phyloP scores from a whole-genome alignment of 2,888 invertebrate genomes.

The Drosophila cracens region DNA sequence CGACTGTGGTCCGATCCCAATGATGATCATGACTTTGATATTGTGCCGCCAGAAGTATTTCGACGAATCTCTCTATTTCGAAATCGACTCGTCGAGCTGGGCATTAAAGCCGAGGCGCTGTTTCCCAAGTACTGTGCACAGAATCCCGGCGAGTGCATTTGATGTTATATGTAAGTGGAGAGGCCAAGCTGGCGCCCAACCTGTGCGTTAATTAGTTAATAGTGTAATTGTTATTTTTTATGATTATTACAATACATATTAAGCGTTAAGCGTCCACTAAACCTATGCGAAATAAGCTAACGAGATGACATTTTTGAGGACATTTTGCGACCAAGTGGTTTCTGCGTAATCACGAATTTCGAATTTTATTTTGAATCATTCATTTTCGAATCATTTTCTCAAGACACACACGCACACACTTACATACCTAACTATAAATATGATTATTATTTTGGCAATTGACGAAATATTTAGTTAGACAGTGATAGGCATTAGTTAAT shows the following conservation, averaged over 20 bases:
- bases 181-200: slow-evolving; percentile 6
- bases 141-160: slow-evolving; percentile 85
- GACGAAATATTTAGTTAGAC: slow-evolving; percentile 26
- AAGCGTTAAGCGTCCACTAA: slow-evolving; percentile 33
- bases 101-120: slow-evolving; percentile 84
- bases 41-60: slow-evolving; percentile 84
- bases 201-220: slow-evolving; percentile 76
- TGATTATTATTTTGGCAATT: slow-evolving; percentile 18
- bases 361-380: slow-evolving; percentile 3
- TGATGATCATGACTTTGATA: slow-evolving; percentile 84
- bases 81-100: slow-evolving; percentile 84
- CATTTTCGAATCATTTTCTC: slow-evolving; percentile 17
- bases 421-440: slow-evolving; percentile 25
- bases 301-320: slow-evolving; percentile 27
- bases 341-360: slow-evolving; percentile 45
- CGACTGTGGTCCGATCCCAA: slow-evolving; percentile 86
- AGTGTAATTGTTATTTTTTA: slow-evolving; percentile 77
- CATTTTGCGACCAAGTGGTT: slow-evolving; percentile 67
- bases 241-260: slow-evolving; percentile 31
- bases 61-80: slow-evolving; percentile 85
- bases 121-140: slow-evolving; percentile 85
- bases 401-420: slow-evolving; percentile 25
- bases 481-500: slow-evolving; percentile 53
- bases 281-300: slow-evolving; percentile 16
- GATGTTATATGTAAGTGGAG: slow-evolving; percentile 82